phyloP scores from a whole-genome alignment of 2,888 invertebrate genomes.

The Julus scanicus region DNA sequence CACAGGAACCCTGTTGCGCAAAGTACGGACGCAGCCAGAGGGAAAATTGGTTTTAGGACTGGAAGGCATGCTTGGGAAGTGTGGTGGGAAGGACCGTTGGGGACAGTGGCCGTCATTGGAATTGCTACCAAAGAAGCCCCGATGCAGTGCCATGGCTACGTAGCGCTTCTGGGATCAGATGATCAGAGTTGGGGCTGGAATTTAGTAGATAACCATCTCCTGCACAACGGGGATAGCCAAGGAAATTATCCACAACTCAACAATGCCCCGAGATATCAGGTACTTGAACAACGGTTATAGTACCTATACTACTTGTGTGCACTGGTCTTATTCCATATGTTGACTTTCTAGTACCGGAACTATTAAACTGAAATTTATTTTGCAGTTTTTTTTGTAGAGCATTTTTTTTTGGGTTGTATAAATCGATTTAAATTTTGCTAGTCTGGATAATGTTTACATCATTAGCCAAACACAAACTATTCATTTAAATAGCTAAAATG shows the following conservation, averaged over 20 bases:
- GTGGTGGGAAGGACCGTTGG: slow-evolving; percentile 97
- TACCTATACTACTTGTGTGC: no score
- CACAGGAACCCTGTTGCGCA: slow-evolving; percentile 99
- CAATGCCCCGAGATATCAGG: slow-evolving; percentile 98
- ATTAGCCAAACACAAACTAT: no score
- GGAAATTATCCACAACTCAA: slow-evolving; percentile 93
- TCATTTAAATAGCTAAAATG: no score
- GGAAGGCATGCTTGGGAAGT: slow-evolving; percentile 98
- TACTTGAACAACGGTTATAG: slow-evolving; percentile 63
- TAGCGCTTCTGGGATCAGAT: slow-evolving; percentile 92
- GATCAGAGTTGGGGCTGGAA: slow-evolving; percentile 99
- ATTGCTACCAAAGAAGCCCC: slow-evolving; percentile 94
- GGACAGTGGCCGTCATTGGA: slow-evolving; percentile 97
- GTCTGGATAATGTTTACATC: no score
- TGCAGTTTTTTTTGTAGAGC: no score
- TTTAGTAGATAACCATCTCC: slow-evolving; percentile 94
- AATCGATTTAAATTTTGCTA: no score
- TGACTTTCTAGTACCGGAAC: no score
- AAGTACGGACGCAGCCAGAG: slow-evolving; percentile 94
- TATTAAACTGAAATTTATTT: no score
- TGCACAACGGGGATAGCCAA: slow-evolving; percentile 95
- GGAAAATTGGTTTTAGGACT: slow-evolving; percentile 83
- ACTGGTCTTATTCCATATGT: no score
- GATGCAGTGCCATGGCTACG: slow-evolving; percentile 94
- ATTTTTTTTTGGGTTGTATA: no score